These are phyloP conservation scores for Hydrolagus affinis DNA, from an alignment of 2,113 vertebrate genomes.

Conservation along the genomic window DNA sequence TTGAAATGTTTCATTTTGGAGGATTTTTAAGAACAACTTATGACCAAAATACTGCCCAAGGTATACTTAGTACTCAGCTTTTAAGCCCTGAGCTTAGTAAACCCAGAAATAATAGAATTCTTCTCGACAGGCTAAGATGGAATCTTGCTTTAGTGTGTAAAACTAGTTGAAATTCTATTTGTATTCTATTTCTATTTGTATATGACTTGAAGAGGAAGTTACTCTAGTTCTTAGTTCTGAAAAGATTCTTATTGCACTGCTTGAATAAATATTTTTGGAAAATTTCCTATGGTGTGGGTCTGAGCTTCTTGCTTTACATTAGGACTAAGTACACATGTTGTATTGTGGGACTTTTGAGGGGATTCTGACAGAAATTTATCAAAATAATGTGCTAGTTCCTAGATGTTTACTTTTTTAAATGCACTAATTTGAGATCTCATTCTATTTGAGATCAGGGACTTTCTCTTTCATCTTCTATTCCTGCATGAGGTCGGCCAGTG, in stretches of 20 bases:
- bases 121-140: not conserved
- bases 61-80: too few species aligned
- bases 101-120: not conserved
- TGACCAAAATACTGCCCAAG: not conserved
- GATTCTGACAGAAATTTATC: not conserved
- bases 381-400: too few species aligned
- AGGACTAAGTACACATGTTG: too few species aligned
- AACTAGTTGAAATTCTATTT: not conserved
- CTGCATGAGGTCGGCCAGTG: too few species aligned
- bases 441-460: too few species aligned
- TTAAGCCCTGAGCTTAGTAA: not conserved
- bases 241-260: conserved; percentile 1
- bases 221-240: not conserved
- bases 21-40: not conserved
- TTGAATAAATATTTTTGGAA: conserved; percentile 24
- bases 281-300: not conserved
- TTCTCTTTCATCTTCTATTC: too few species aligned
- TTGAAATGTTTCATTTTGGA: not conserved
- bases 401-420: too few species aligned
- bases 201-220: not conserved
- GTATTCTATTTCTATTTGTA: not conserved
- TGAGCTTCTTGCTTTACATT: not conserved
- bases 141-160: not conserved
- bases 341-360: not conserved
- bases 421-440: too few species aligned